Percentiles rank a stretch among this genome's conserved stretches.
phyloP scores from a whole-genome alignment of 1,140 invertebrate genomes.

The Anastrepha ludens region DNA sequence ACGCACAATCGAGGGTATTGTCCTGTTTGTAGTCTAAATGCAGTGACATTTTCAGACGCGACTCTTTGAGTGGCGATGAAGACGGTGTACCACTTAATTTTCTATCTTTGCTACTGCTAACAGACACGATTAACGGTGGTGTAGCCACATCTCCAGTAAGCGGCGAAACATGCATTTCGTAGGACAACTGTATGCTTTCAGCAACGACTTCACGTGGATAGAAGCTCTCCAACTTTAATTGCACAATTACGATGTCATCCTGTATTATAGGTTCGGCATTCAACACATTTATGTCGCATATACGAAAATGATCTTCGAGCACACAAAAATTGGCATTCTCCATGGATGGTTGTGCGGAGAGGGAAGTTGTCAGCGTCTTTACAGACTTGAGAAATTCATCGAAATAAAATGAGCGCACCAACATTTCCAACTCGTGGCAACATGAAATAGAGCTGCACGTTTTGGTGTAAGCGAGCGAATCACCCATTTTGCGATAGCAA shows the following conservation, averaged over 20 bases:
- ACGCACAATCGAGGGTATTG: slow-evolving; percentile 82
- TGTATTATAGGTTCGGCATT: slow-evolving; percentile 73
- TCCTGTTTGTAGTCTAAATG: slow-evolving; percentile 88
- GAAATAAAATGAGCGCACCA: slow-evolving; percentile 84
- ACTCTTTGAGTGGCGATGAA: slow-evolving; percentile 57
- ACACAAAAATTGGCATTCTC: slow-evolving; percentile 70
- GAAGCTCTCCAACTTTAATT: slow-evolving; percentile 77
- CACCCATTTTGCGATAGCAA: slow-evolving; percentile 87
- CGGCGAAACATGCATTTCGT: slow-evolving; percentile 73
- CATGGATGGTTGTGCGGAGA: slow-evolving; percentile 73
- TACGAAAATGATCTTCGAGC: slow-evolving; percentile 72
- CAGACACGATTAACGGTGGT: not conserved
- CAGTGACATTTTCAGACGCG: slow-evolving; percentile 73
- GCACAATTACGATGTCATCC: slow-evolving; percentile 78
- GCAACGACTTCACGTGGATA: slow-evolving; percentile 79
- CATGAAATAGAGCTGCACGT: slow-evolving; percentile 86
- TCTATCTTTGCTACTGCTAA: not conserved
- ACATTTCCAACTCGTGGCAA: slow-evolving; percentile 81
- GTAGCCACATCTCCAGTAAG: slow-evolving; percentile 38
- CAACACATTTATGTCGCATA: slow-evolving; percentile 64
- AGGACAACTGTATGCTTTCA: slow-evolving; percentile 75
- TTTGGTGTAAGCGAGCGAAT: slow-evolving; percentile 83
- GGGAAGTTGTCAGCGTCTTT: slow-evolving; percentile 76
- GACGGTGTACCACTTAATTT: slow-evolving; percentile 20
- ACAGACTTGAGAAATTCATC: slow-evolving; percentile 85